Evolutionary conservation across 2,113 vertebrate species (phyloP).

Genomic region (Psittacus erithacus): DNA sequence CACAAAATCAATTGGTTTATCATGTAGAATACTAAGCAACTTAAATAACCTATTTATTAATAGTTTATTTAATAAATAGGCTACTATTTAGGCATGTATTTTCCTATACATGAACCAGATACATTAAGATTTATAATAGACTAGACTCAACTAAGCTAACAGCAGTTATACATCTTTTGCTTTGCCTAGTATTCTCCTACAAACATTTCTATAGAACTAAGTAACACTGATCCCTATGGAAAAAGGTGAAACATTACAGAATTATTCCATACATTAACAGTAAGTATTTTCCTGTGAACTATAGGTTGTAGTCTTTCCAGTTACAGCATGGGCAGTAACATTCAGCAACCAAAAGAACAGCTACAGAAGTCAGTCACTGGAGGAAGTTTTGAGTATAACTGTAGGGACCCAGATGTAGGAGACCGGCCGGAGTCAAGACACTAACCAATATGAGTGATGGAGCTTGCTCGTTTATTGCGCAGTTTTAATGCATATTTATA

Average conservation of each 20-base stretch:
- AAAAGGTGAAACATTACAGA: background rate
- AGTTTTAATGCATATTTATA: no score
- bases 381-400: background rate
- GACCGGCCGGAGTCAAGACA: no score
- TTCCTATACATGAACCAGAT: background rate
- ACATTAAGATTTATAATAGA: slow-evolving; percentile 22
- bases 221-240: background rate
- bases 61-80: no score
- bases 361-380: background rate
- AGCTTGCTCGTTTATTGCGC: no score
- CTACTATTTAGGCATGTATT: background rate
- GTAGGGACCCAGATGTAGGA: no score
- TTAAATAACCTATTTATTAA: slow-evolving; percentile 49
- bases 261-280: background rate
- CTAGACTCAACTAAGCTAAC: slow-evolving; percentile 17
- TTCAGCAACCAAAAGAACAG: background rate
- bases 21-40: background rate
- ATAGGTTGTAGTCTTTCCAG: background rate
- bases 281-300: background rate
- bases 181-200: background rate
- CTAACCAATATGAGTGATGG: no score
- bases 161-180: slow-evolving; percentile 7
- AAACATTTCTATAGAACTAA: background rate
- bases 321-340: fast-evolving
- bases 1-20: background rate